These are phyloP conservation scores for Acrossocheilus wenchowensis DNA, from an alignment of 2,797 vertebrate genomes.

Conservation along the genomic window DNA sequence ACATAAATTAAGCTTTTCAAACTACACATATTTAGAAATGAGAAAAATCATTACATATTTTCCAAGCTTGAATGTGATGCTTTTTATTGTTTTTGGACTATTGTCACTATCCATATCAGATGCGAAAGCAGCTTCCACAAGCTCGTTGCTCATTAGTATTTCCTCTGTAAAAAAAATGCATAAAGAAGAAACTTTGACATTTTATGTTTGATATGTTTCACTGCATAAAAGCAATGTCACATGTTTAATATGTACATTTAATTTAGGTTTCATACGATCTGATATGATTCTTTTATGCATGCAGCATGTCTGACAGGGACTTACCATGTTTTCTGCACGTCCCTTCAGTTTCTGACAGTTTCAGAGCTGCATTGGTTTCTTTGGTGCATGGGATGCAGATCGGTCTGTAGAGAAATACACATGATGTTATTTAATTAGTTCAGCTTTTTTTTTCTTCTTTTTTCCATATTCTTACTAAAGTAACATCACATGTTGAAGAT, in stretches of 20 bases:
- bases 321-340: slow-evolving; percentile 74
- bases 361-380: slow-evolving; percentile 71
- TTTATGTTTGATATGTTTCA: neutral
- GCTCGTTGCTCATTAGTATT: slow-evolving; percentile 38
- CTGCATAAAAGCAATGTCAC: neutral
- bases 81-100: neutral
- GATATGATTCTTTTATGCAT: neutral
- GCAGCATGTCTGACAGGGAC: neutral
- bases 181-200: neutral
- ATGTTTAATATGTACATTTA: neutral
- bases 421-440: neutral
- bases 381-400: slow-evolving; percentile 77
- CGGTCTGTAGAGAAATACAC: slow-evolving; percentile 63
- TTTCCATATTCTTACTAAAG: neutral
- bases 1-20: neutral
- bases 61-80: neutral
- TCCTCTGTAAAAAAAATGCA: slow-evolving; percentile 53
- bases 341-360: slow-evolving; percentile 49
- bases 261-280: neutral
- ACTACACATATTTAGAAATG: neutral
- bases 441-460: too few relatives aligned
- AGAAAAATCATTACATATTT: neutral
- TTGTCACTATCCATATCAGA: neutral
- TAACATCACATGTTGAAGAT: neutral
- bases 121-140: slow-evolving; percentile 20